These are phyloP conservation scores for Spatulosminthurus flaviceps DNA, from an alignment of 2,888 invertebrate genomes.

Conservation along the genomic window DNA sequence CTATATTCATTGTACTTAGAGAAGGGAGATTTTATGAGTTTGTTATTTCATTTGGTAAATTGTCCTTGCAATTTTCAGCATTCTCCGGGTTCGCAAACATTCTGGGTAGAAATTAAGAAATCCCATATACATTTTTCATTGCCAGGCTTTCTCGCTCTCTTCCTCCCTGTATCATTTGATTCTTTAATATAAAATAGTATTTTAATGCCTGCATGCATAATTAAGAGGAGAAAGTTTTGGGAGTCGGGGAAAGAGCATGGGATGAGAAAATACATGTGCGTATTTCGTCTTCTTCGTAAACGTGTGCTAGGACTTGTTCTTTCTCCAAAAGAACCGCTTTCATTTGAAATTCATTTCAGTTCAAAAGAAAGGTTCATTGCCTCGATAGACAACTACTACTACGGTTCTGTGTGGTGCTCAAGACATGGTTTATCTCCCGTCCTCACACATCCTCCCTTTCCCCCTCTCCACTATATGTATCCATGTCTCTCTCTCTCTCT, in stretches of 20 bases:
- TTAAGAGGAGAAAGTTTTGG: no score
- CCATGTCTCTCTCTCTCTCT: neutral
- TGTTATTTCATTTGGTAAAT: neutral
- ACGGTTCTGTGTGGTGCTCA: neutral
- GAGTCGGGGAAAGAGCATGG: neutral
- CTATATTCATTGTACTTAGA: no score
- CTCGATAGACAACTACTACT: neutral
- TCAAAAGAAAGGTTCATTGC: conserved; percentile 1
- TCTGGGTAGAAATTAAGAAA: no score
- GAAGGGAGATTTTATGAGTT: neutral
- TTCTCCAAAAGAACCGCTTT: no score
- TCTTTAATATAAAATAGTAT: no score
- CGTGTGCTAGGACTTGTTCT: no score
- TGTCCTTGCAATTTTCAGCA: neutral
- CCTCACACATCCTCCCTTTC: neutral
- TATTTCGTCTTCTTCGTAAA: no score
- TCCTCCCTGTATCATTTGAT: no score
- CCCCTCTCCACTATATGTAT: no score
- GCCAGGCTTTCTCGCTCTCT: no score
- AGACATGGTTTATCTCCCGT: neutral
- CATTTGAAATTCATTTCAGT: conserved; percentile 9
- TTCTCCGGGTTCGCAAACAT: neutral
- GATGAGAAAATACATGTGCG: neutral
- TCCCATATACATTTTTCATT: no score
- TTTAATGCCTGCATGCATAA: no score